Conservation (phyloP, 2,888 invertebrate genomes). For the Athalia cordata region DNA sequence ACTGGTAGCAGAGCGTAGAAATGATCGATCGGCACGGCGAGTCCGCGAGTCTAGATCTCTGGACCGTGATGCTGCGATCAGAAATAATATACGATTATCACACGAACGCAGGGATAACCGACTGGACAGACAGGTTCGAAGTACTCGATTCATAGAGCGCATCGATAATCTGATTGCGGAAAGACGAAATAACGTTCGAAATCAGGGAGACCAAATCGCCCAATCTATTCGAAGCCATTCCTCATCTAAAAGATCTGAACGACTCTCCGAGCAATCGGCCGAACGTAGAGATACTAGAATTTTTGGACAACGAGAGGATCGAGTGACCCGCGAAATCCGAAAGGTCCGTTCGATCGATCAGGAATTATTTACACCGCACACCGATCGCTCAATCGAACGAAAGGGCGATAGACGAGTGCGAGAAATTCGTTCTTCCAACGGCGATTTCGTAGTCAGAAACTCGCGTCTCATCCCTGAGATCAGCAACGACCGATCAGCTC, state of each 20-base stretch:
- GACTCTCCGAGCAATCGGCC: slow-evolving; percentile 1
- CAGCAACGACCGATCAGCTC: slow-evolving; percentile 1
- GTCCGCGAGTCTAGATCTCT: slow-evolving; percentile 28
- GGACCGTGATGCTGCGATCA: not conserved
- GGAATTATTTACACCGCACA: not conserved
- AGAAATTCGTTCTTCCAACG: not conserved
- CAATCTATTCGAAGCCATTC: not conserved
- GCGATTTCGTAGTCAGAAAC: not conserved
- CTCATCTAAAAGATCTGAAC: slow-evolving; percentile 5
- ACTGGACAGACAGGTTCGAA: not conserved
- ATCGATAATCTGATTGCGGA: not conserved
- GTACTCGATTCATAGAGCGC: not conserved
- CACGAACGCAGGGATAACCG: not conserved
- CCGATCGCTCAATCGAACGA: slow-evolving; percentile 9
- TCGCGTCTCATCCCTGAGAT: slow-evolving; percentile 10
- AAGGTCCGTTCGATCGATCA: slow-evolving; percentile 1
- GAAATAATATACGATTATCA: no score
- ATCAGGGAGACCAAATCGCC: not conserved
- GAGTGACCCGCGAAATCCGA: not conserved
- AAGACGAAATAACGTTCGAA: slow-evolving; percentile 18
- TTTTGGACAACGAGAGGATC: not conserved
- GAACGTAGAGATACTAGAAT: not conserved
- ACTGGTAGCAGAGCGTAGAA: slow-evolving; percentile 19
- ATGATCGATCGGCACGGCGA: slow-evolving; percentile 26
- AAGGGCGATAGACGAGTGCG: not conserved